A percentile compares a stretch with the other conserved stretches of the same genome.
Conservation (phyloP, 2,888 invertebrate species). For the Microplitis manilae region DNA sequence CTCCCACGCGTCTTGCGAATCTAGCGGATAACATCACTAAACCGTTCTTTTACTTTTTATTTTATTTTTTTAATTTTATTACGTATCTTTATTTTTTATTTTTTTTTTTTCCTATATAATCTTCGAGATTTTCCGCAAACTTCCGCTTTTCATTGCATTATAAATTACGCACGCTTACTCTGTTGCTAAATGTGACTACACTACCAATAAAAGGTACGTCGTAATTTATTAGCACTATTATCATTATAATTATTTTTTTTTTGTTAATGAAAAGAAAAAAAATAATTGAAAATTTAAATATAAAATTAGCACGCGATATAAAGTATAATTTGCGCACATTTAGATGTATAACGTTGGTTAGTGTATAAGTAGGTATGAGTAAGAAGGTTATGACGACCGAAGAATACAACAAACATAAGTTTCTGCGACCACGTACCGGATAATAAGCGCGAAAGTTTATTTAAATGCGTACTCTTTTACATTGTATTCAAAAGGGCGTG, state of each 20-base stretch:
- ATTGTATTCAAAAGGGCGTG: background rate
- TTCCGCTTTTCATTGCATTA: conserved; percentile 10
- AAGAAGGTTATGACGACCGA: background rate
- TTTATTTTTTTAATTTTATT: background rate
- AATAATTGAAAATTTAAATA: background rate
- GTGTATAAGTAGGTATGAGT: background rate
- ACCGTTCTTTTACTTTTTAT: conserved; percentile 16
- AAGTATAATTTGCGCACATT: background rate
- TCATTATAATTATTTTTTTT: background rate
- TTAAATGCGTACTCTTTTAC: background rate
- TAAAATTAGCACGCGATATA: background rate
- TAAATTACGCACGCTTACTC: background rate
- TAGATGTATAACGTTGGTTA: background rate
- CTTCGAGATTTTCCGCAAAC: conserved; percentile 7
- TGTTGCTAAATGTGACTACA: background rate
- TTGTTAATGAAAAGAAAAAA: background rate
- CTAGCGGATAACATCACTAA: conserved; percentile 23
- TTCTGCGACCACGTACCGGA: conserved; percentile 1
- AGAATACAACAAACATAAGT: background rate
- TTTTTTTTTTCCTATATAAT: conserved; percentile 8
- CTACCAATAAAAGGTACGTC: background rate
- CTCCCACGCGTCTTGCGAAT: conserved; percentile 30
- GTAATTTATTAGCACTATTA: background rate
- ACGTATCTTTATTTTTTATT: background rate
- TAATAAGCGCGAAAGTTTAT: background rate